Conservation (phyloP, 2,797 vertebrate genomes). For the Menidia menidia region DNA sequence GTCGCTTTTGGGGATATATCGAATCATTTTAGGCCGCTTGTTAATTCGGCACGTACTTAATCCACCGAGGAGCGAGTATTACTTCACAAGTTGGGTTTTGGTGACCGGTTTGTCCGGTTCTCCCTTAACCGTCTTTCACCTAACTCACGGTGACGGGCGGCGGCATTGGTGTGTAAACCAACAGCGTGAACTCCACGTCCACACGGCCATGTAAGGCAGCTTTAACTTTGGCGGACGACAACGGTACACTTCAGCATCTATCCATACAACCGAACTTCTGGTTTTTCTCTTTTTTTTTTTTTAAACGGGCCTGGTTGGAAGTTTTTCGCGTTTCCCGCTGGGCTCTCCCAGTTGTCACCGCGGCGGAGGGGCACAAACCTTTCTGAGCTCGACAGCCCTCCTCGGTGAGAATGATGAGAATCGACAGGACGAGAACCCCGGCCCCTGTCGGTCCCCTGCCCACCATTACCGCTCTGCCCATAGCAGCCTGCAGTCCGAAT, state of each 20-base stretch:
- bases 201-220: conserved; percentile 60
- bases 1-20: background rate
- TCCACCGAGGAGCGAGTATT: background rate
- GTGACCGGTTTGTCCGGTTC: conserved; percentile 71
- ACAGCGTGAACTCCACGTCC: conserved; percentile 56
- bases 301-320: conserved; percentile 27
- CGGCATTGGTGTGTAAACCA: conserved; percentile 37
- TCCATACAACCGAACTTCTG: background rate
- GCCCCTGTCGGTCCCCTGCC: conserved; percentile 82
- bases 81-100: background rate
- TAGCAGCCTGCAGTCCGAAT: conserved; percentile 86
- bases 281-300: conserved; percentile 21
- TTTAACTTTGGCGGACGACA: conserved; percentile 26
- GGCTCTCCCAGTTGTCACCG: conserved; percentile 36
- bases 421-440: conserved; percentile 79
- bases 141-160: conserved; percentile 41
- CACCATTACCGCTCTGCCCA: conserved; percentile 87
- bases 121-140: conserved; percentile 13
- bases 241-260: conserved; percentile 1
- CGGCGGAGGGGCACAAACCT: conserved; percentile 75
- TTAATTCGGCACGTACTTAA: background rate
- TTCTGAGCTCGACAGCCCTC: conserved; percentile 81
- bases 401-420: conserved; percentile 78
- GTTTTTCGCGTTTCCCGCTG: conserved; percentile 12
- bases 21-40: background rate